These are phyloP conservation scores for Disparrhopalites patrizii DNA, from an alignment of 2,888 invertebrate species.

Conservation along the genomic window DNA sequence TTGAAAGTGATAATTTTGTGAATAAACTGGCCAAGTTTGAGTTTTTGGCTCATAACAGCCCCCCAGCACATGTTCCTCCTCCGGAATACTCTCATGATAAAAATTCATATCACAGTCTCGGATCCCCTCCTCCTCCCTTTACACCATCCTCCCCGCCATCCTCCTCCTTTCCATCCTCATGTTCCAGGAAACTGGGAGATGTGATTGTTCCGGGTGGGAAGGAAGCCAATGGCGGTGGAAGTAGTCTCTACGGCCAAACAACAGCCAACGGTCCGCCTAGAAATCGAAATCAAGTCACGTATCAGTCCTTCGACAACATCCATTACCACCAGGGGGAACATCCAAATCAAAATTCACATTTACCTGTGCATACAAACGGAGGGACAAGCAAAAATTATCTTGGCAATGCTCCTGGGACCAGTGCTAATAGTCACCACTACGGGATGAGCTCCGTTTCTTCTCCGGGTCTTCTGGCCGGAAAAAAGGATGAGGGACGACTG, in stretches of 20 bases:
- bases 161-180: too few species aligned
- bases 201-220: neutral
- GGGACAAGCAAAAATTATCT: conserved; percentile 4
- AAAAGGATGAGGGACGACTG: conserved; percentile 1
- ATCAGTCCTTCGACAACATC: neutral
- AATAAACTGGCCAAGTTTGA: conserved; percentile 77
- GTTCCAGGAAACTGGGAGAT: conserved; percentile 7
- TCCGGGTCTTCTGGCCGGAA: neutral
- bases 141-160: too few species aligned
- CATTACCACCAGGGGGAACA: conserved; percentile 10
- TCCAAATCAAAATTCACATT: conserved; percentile 8
- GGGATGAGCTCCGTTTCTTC: neutral
- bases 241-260: too few species aligned
- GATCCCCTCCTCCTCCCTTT: conserved; percentile 31
- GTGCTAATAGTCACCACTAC: neutral
- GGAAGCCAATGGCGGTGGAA: too few species aligned
- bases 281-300: conserved; percentile 13
- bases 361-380: conserved; percentile 21
- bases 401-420: conserved; percentile 11
- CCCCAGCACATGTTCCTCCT: neutral
- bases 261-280: neutral
- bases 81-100: neutral
- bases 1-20: conserved; percentile 60
- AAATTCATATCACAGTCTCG: conserved; percentile 30
- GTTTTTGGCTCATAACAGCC: conserved; percentile 60